Percentiles rank a stretch among this genome's conserved stretches.
These are phyloP conservation scores for Hyaena hyaena DNA, from an alignment of 2,113 vertebrate genomes.

Conservation along the genomic window DNA sequence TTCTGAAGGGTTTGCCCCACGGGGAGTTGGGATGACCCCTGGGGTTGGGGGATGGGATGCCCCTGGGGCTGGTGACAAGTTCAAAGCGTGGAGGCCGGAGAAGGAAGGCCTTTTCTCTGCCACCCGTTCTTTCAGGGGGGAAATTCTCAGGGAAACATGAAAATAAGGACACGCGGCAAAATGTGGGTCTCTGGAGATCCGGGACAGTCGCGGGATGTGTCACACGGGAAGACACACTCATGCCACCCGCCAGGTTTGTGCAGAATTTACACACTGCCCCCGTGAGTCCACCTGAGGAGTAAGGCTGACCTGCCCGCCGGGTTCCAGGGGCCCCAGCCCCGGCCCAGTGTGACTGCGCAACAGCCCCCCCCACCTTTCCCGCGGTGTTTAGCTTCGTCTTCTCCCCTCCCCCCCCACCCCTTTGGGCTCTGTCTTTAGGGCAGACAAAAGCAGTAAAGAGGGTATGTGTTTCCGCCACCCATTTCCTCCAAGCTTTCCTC, in stretches of 20 bases:
- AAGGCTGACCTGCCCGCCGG: accelerated
- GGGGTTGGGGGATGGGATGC: background rate
- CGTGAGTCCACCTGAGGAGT: background rate
- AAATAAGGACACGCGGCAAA: background rate
- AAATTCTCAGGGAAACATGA: too few relatives aligned
- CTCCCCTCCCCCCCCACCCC: too few relatives aligned
- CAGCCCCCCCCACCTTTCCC: too few relatives aligned
- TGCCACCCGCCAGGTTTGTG: background rate
- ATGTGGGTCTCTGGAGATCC: background rate
- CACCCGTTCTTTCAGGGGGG: too few relatives aligned
- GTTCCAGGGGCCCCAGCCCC: too few relatives aligned
- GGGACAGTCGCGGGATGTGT: background rate
- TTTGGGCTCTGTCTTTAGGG: background rate
- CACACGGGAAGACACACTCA: background rate
- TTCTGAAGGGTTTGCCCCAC: background rate
- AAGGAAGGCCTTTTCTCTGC: background rate
- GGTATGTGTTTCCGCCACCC: background rate
- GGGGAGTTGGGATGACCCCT: background rate
- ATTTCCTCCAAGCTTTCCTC: background rate
- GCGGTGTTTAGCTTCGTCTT: too few relatives aligned
- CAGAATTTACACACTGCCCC: background rate
- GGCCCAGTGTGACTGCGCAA: too few relatives aligned
- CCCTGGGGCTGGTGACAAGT: background rate
- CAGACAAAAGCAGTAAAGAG: background rate
- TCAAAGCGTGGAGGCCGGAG: background rate